These are phyloP conservation scores for Oreochromis aureus DNA, from an alignment of 2,113 vertebrate species.

Conservation along the genomic window DNA sequence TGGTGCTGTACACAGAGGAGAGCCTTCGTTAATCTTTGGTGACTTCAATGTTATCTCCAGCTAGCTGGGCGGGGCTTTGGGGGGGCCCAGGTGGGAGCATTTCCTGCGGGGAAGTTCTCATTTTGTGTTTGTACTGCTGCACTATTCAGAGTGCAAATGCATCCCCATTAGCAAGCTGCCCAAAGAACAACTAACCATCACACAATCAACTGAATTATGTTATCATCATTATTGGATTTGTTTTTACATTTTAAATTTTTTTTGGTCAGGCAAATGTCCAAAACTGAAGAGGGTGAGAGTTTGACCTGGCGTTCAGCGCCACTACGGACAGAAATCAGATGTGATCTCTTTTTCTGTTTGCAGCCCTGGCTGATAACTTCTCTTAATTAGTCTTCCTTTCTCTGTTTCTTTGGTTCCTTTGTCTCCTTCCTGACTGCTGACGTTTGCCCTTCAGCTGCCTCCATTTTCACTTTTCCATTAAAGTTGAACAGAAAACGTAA, in stretches of 20 bases:
- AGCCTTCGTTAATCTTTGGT: conserved; percentile 9
- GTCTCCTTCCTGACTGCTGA: background rate
- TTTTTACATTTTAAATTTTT: no score
- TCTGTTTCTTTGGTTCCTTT: background rate
- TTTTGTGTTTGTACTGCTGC: background rate
- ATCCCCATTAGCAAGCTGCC: conserved; percentile 1
- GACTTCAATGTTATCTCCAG: conserved; percentile 29
- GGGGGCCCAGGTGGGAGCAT: background rate
- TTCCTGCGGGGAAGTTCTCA: background rate
- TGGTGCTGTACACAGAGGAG: background rate
- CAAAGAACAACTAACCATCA: conserved; percentile 9
- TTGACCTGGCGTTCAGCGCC: background rate
- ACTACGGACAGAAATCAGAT: background rate
- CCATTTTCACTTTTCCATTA: background rate
- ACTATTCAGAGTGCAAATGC: conserved; percentile 5
- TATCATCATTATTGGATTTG: conserved; percentile 14
- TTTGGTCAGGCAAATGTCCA: background rate
- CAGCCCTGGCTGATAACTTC: background rate
- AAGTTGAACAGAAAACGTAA: background rate
- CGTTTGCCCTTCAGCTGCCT: background rate
- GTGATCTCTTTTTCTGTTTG: background rate
- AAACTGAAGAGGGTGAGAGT: background rate
- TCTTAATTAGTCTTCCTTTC: background rate
- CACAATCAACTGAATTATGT: background rate
- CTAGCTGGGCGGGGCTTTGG: background rate